Evolutionary conservation across 2,888 invertebrate species (phyloP).

Genomic region (Resseliella maxima): DNA sequence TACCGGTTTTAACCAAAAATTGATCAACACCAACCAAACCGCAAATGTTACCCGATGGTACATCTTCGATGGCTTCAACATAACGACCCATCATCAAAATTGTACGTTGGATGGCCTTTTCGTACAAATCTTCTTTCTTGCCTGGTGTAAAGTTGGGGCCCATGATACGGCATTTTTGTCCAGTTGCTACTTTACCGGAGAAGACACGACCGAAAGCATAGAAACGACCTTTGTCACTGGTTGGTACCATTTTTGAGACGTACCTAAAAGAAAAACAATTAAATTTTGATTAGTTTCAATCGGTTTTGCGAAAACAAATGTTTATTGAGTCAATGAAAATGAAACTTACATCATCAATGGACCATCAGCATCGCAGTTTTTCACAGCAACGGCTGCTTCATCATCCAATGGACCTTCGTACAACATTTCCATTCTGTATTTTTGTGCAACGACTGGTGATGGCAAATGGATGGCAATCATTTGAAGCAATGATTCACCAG

Average conservation of each 20-base stretch:
- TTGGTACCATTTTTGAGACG: slow-evolving; percentile 99
- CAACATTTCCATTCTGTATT: slow-evolving; percentile 99
- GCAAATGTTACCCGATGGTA: slow-evolving; percentile 99
- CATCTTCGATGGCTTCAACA: slow-evolving; percentile 99
- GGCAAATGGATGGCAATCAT: slow-evolving; percentile 99
- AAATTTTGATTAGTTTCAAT: too few species aligned
- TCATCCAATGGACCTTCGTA: slow-evolving; percentile 99
- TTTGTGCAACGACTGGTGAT: slow-evolving; percentile 98
- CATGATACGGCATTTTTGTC: slow-evolving; percentile 97
- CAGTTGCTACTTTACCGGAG: slow-evolving; percentile 92
- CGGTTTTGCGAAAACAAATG: too few species aligned
- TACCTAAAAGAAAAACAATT: slow-evolving; percentile 69
- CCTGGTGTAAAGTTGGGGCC: slow-evolving; percentile 98
- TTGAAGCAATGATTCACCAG: slow-evolving; percentile 98
- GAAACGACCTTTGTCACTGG: slow-evolving; percentile 99
- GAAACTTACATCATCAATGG: slow-evolving; percentile 91
- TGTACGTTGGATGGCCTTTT: slow-evolving; percentile 99
- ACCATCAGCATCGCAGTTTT: slow-evolving; percentile 94
- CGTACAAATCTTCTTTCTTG: slow-evolving; percentile 98
- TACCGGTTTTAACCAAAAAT: slow-evolving; percentile 99
- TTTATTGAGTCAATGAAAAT: not conserved
- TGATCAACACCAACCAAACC: slow-evolving; percentile 99
- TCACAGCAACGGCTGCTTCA: slow-evolving; percentile 90
- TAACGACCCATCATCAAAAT: slow-evolving; percentile 99
- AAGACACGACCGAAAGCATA: slow-evolving; percentile 99